Percentiles rank a stretch among this genome's conserved stretches.
phyloP scores from a whole-genome alignment of 2,113 vertebrate genomes.

The Conger conger region DNA sequence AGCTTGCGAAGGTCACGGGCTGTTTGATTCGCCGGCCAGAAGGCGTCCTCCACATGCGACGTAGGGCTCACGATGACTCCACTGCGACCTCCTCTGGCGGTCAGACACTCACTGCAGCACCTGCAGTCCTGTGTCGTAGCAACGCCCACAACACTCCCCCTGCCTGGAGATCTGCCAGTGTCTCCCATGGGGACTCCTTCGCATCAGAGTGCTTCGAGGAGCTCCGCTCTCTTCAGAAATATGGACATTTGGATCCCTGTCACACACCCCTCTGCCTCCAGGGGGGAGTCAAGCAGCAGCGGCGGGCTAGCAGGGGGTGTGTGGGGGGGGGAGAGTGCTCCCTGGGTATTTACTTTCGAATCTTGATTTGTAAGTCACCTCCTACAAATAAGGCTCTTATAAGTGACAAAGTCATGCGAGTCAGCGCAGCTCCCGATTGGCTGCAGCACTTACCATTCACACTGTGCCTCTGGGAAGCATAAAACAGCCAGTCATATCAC shows the following conservation, averaged over 20 bases:
- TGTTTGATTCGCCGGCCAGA: neutral
- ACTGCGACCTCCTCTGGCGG: constrained; percentile 4
- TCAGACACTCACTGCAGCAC: neutral
- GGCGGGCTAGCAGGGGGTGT: too few relatives aligned
- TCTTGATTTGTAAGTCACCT: neutral
- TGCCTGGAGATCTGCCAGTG: too few relatives aligned
- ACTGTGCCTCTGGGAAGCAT: neutral
- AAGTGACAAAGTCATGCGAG: neutral
- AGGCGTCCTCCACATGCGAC: neutral
- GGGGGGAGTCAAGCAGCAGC: neutral
- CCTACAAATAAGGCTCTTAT: neutral
- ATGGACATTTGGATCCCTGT: neutral
- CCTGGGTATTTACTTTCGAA: neutral
- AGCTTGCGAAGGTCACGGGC: neutral
- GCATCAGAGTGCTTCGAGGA: neutral
- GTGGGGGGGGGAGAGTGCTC: neutral
- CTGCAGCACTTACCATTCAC: neutral
- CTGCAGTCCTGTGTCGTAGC: too few relatives aligned
- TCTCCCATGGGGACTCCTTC: neutral
- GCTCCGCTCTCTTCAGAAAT: neutral
- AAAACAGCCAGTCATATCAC: neutral
- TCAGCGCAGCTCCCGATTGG: neutral
- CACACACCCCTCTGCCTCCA: neutral
- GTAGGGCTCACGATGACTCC: neutral
- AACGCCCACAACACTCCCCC: too few relatives aligned